Evolutionary conservation across 2,113 vertebrate genomes (phyloP).

Genomic region (Psittacus erithacus): DNA sequence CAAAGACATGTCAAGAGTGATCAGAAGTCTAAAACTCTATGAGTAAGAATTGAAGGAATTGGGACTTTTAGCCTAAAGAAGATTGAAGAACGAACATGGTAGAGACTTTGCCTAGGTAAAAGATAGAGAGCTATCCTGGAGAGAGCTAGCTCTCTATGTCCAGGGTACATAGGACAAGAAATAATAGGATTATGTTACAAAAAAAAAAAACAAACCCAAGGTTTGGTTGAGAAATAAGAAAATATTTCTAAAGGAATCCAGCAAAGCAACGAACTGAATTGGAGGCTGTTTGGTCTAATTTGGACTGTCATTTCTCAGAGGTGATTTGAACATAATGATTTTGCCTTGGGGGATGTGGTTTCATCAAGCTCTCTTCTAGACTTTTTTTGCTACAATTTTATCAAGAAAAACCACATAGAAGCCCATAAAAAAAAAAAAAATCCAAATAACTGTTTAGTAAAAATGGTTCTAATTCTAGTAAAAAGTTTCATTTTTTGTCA

Average conservation of each 20-base stretch:
- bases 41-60: neutral
- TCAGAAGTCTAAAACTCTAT: neutral
- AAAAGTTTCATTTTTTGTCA: neutral
- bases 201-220: neutral
- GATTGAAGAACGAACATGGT: neutral
- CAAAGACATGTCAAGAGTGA: neutral
- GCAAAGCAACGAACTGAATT: neutral
- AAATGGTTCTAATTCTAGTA: neutral
- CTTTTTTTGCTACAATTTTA: neutral
- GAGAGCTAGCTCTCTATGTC: neutral
- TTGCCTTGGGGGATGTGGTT: neutral
- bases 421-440: neutral
- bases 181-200: neutral
- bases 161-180: neutral
- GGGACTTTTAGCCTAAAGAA: neutral
- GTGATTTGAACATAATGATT: neutral
- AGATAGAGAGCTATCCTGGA: neutral
- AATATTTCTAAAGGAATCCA: neutral
- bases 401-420: neutral
- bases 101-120: neutral
- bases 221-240: neutral
- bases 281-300: neutral
- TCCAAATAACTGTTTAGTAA: neutral
- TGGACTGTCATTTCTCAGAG: neutral
- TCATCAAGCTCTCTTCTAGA: neutral